Conservation (phyloP, 2,113 vertebrate species). For the Stomatorhinus ivindoensis region DNA sequence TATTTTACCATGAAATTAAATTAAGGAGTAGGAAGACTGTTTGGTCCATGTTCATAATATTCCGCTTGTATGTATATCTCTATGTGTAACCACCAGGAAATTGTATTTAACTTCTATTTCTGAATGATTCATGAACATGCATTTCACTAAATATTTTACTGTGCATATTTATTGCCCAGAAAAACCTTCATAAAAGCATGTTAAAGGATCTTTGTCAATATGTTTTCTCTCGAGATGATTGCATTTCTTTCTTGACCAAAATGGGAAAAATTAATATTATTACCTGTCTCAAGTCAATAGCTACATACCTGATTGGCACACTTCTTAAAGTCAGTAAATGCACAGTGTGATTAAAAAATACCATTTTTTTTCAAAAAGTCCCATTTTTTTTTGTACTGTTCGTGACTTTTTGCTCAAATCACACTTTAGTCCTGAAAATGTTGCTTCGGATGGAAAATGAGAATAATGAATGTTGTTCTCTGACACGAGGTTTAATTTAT, state of each 20-base stretch:
- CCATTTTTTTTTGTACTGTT: background rate
- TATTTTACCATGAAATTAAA: background rate
- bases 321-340: background rate
- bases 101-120: slow-evolving; percentile 29
- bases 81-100: background rate
- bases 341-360: background rate
- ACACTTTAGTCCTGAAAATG: background rate
- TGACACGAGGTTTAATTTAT: background rate
- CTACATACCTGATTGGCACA: background rate
- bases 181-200: background rate
- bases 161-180: slow-evolving; percentile 9
- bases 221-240: background rate
- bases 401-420: background rate
- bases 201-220: background rate
- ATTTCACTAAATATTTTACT: slow-evolving; percentile 39
- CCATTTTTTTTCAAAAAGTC: background rate
- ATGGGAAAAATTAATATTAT: slow-evolving; percentile 19
- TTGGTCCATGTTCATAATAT: background rate
- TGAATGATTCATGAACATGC: slow-evolving; percentile 33
- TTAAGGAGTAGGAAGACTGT: background rate
- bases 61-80: background rate
- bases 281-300: background rate
- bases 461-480: background rate
- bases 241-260: background rate
- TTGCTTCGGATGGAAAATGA: background rate